Conservation (phyloP, 37 sponge, comb jelly and placozoan species). For the Crambe crambe region DNA sequence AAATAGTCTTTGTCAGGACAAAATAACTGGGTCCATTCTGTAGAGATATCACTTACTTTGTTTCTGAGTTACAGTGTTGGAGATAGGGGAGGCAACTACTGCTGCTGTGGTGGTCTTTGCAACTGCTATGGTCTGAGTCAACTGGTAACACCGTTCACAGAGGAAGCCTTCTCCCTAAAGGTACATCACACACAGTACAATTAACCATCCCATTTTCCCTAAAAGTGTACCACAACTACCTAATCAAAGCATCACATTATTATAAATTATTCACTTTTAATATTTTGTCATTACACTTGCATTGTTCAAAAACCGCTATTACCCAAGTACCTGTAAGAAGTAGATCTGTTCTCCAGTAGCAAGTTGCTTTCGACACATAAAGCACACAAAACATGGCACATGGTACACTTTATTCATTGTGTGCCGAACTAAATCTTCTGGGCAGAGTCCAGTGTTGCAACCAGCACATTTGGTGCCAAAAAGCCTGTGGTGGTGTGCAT, state of each 20-base stretch:
- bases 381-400: constrained; percentile 71
- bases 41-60: neutral
- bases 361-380: constrained; percentile 65
- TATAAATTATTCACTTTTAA: no score
- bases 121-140: constrained; percentile 1
- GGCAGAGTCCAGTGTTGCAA: constrained; percentile 75
- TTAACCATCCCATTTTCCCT: no score
- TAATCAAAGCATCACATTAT: no score
- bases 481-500: constrained; percentile 1
- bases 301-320: no score
- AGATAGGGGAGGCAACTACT: constrained; percentile 1
- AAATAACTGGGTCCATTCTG: no score
- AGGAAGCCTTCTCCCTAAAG: constrained; percentile 76
- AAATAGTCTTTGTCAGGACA: neutral
- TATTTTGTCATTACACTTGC: no score
- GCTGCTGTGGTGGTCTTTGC: neutral
- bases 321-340: constrained; percentile 61
- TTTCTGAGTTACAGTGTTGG: constrained; percentile 10
- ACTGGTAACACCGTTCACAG: constrained; percentile 74
- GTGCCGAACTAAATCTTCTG: constrained; percentile 76
- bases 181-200: neutral
- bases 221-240: no score
- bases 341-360: constrained; percentile 78
- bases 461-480: constrained; percentile 79
- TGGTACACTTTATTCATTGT: constrained; percentile 80